These are phyloP conservation scores for Macrobrachium rosenbergii DNA, from an alignment of 1,140 invertebrate species.

Conservation along the genomic window DNA sequence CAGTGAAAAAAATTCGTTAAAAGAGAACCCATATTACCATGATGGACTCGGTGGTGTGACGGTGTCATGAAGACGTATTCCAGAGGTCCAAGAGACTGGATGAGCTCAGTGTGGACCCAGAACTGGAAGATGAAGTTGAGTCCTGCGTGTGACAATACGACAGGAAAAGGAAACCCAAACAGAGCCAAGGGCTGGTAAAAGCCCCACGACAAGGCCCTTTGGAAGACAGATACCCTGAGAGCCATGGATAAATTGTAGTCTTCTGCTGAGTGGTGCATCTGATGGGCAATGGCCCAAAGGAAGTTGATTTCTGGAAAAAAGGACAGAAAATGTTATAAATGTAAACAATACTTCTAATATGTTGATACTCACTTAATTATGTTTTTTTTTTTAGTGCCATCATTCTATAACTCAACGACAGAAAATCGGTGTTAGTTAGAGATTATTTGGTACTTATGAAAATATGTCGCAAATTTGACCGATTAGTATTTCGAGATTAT, in stretches of 20 bases:
- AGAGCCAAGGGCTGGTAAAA: constrained; percentile 72
- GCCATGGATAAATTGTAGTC: constrained; percentile 93
- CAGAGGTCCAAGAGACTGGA: constrained; percentile 82
- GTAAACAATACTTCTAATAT: too few species aligned
- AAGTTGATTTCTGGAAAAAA: constrained; percentile 6
- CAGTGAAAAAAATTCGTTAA: too few species aligned
- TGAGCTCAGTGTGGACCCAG: constrained; percentile 90
- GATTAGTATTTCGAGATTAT: too few species aligned
- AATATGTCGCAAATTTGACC: too few species aligned
- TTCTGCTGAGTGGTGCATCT: constrained; percentile 97
- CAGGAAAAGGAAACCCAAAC: constrained; percentile 16
- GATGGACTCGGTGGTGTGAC: constrained; percentile 71
- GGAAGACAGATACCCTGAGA: constrained; percentile 84
- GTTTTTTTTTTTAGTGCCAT: too few species aligned
- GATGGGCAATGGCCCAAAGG: constrained; percentile 78
- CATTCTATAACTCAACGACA: too few species aligned
- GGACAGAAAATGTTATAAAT: too few species aligned
- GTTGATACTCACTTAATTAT: too few species aligned
- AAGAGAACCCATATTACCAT: not conserved
- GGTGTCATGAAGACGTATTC: constrained; percentile 91
- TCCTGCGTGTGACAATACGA: constrained; percentile 71
- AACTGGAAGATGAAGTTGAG: constrained; percentile 78
- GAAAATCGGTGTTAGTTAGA: too few species aligned
- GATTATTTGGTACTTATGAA: too few species aligned
- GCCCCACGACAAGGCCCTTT: constrained; percentile 84